A percentile compares a stretch with the other conserved stretches of the same genome.
Conservation (phyloP, 2,888 invertebrate genomes). For the Portevinia maculata region DNA sequence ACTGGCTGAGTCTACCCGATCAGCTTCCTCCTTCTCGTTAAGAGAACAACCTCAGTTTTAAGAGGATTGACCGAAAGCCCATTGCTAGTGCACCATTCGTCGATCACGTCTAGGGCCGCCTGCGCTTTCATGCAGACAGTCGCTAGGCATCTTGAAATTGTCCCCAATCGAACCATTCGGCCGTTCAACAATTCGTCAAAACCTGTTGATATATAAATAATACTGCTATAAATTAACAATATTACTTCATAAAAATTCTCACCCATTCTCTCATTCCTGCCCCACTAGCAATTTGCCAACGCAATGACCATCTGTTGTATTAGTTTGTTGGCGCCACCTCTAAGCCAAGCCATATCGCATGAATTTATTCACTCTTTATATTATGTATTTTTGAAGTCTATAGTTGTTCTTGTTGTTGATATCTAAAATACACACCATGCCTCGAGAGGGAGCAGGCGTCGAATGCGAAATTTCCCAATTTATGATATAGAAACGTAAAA, state of each 20-base stretch:
- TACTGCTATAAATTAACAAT: background rate
- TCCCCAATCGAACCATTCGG: too few species aligned
- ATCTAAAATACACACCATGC: background rate
- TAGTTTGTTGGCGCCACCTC: constrained; percentile 6
- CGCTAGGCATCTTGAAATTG: too few species aligned
- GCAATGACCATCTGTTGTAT: constrained; percentile 19
- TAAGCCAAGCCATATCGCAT: constrained; percentile 6
- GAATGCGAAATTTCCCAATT: constrained; percentile 9
- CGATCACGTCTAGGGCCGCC: too few species aligned
- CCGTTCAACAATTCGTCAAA: too few species aligned
- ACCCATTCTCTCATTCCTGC: background rate
- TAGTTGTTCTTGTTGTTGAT: background rate
- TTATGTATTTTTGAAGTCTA: background rate
- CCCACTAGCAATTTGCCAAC: background rate
- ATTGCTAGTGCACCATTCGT: too few species aligned
- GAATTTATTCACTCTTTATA: constrained; percentile 3
- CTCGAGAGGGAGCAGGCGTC: background rate
- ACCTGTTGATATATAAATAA: too few species aligned
- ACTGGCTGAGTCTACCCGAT: too few species aligned
- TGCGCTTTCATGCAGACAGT: too few species aligned
- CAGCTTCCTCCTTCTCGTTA: too few species aligned
- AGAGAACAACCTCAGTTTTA: too few species aligned
- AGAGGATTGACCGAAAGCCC: too few species aligned
- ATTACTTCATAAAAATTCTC: background rate
- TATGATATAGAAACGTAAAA: constrained; percentile 34